phyloP scores from a whole-genome alignment of 2,888 invertebrate species.

The Polydrusus pterygomalis region DNA sequence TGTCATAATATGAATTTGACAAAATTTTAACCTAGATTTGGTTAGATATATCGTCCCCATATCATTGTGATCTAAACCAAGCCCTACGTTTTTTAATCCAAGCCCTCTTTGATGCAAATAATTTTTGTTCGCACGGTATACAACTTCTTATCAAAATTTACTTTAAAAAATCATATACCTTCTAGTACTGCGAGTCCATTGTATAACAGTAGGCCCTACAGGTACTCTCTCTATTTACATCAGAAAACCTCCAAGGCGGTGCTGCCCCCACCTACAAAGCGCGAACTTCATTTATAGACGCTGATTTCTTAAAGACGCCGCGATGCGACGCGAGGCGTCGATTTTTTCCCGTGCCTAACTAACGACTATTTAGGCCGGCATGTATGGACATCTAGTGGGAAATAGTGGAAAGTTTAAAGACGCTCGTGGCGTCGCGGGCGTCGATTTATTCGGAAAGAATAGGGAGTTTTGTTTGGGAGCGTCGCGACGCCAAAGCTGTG shows the following conservation, averaged over 20 bases:
- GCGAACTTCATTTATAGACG: constrained; percentile 46
- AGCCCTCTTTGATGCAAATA: too few relatives aligned
- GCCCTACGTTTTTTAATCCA: too few relatives aligned
- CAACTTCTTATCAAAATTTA: too few relatives aligned
- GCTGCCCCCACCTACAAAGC: constrained; percentile 36
- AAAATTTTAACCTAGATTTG: too few relatives aligned
- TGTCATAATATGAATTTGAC: too few relatives aligned
- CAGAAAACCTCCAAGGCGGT: constrained; percentile 18
- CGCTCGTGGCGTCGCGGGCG: constrained; percentile 3
- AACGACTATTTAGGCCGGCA: constrained; percentile 41
- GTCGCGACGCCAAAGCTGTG: neutral
- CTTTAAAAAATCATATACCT: too few relatives aligned
- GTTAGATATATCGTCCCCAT: too few relatives aligned
- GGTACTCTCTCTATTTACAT: neutral
- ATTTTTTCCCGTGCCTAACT: constrained; percentile 43
- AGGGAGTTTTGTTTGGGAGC: constrained; percentile 39
- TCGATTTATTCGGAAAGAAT: constrained; percentile 39
- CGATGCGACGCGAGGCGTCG: constrained; percentile 47
- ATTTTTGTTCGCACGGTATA: too few relatives aligned
- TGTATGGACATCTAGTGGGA: constrained; percentile 53
- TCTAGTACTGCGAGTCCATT: too few relatives aligned
- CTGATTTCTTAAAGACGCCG: constrained; percentile 46
- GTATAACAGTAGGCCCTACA: too few relatives aligned
- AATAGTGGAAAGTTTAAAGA: constrained; percentile 42
- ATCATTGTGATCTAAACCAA: too few relatives aligned